phyloP scores from a whole-genome alignment of 1,140 invertebrate species.

The Cydia pomonella region DNA sequence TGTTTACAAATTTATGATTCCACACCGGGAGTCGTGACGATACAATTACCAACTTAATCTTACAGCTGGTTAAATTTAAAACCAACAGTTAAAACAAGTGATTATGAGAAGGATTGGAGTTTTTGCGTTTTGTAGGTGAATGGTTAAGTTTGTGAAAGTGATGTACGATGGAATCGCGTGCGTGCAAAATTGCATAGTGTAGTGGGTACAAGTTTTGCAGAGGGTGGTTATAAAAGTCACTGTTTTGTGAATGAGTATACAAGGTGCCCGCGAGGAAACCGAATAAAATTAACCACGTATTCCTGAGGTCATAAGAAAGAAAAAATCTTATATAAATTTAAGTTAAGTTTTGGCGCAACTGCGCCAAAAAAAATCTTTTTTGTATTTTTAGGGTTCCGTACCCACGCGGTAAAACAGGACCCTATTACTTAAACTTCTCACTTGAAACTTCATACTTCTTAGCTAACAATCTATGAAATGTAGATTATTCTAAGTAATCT shows the following conservation, averaged over 20 bases:
- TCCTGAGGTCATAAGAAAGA: too few species aligned
- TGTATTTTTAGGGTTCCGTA: too few species aligned
- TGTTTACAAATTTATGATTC: background rate
- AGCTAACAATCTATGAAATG: too few species aligned
- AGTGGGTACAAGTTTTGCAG: background rate
- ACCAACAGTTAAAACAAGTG: background rate
- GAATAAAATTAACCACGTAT: too few species aligned
- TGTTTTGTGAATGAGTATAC: background rate
- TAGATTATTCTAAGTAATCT: too few species aligned
- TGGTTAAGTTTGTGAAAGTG: background rate
- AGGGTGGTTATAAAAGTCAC: background rate
- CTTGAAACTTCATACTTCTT: too few species aligned
- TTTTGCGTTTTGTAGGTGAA: background rate
- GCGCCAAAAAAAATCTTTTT: too few species aligned
- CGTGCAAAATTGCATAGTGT: background rate
- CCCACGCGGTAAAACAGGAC: too few species aligned
- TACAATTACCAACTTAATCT: background rate
- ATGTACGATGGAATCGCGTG: background rate
- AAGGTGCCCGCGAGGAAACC: too few species aligned
- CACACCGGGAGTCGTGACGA: conserved; percentile 3
- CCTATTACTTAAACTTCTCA: too few species aligned
- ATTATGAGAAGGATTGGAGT: background rate
- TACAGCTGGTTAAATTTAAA: background rate
- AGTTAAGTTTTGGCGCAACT: too few species aligned
- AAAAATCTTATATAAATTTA: too few species aligned